Evolutionary conservation across 2,888 invertebrate genomes (phyloP).

Genomic region (Tolmerus cingulatus): DNA sequence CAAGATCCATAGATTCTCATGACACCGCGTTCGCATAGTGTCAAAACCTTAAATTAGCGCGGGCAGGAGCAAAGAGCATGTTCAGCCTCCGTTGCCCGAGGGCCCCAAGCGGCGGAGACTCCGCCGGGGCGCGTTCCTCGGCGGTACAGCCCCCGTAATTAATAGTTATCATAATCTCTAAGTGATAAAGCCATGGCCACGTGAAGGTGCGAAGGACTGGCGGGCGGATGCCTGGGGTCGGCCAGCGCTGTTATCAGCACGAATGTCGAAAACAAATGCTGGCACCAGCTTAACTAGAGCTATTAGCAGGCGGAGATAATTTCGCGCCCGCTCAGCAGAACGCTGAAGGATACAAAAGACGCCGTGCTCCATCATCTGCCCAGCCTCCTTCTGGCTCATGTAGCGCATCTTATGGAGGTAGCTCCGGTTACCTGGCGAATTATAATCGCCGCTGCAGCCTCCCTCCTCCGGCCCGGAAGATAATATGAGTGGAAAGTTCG

Average conservation of each 20-base stretch:
- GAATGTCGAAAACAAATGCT: conserved; percentile 23
- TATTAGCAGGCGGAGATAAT: conserved; percentile 33
- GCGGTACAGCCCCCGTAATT: conserved; percentile 6
- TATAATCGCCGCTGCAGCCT: not conserved
- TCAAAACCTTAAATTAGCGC: conserved; percentile 32
- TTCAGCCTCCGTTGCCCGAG: not conserved
- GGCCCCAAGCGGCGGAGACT: not conserved
- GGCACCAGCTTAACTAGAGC: conserved; percentile 27
- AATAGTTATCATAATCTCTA: conserved; percentile 41
- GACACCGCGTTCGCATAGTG: conserved; percentile 39
- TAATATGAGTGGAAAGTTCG: conserved; percentile 14
- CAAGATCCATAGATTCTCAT: conserved; percentile 42
- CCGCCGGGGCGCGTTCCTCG: not conserved
- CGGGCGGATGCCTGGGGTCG: not conserved
- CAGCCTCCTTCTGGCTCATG: not conserved
- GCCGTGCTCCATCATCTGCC: conserved; percentile 5
- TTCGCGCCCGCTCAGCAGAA: conserved; percentile 16
- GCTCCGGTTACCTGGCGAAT: conserved; percentile 30
- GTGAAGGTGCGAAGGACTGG: not conserved
- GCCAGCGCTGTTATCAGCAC: conserved; percentile 1
- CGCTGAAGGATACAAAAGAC: conserved; percentile 16
- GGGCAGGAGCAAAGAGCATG: not conserved
- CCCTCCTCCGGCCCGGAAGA: not conserved
- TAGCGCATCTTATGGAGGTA: not conserved
- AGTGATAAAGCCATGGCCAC: conserved; percentile 3